These are phyloP conservation scores for Lagopus muta DNA, from an alignment of 2,113 vertebrate species.

Conservation along the genomic window DNA sequence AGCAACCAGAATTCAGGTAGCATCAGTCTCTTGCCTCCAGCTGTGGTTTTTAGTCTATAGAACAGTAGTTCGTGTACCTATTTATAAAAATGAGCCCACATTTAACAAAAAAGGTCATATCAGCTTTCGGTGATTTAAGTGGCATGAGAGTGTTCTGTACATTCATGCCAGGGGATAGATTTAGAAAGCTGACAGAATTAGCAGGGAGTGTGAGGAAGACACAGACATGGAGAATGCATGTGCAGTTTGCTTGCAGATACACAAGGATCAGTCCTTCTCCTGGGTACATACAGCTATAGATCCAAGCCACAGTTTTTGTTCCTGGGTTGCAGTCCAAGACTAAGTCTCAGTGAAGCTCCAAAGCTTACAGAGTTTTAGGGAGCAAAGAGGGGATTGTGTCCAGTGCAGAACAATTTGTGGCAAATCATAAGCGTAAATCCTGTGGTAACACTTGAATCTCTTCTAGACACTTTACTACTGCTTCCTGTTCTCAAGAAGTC, in stretches of 20 bases:
- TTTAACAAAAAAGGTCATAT: conserved; percentile 2
- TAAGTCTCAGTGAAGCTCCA: not conserved
- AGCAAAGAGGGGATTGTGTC: not conserved
- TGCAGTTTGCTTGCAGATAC: not conserved
- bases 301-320: conserved; percentile 41
- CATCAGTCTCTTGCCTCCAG: not conserved
- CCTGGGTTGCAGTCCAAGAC: not conserved
- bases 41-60: conserved; percentile 9
- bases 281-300: not conserved
- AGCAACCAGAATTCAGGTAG: conserved; percentile 21
- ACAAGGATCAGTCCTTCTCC: not conserved
- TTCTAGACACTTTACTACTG: not conserved
- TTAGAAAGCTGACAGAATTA: conserved; percentile 4
- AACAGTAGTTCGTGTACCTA: not conserved
- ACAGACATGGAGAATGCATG: not conserved
- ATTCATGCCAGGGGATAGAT: not conserved
- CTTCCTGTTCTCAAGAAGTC: conserved; percentile 2
- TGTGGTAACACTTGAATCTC: conserved; percentile 15
- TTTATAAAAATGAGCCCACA: not conserved
- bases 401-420: conserved; percentile 10
- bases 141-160: not conserved
- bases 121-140: not conserved
- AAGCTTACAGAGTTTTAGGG: conserved; percentile 26
- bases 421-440: conserved; percentile 39
- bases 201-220: not conserved